A percentile compares a stretch with the other conserved stretches of the same genome.
phyloP scores from a whole-genome alignment of 2,888 invertebrate species.

The Muscina levida region DNA sequence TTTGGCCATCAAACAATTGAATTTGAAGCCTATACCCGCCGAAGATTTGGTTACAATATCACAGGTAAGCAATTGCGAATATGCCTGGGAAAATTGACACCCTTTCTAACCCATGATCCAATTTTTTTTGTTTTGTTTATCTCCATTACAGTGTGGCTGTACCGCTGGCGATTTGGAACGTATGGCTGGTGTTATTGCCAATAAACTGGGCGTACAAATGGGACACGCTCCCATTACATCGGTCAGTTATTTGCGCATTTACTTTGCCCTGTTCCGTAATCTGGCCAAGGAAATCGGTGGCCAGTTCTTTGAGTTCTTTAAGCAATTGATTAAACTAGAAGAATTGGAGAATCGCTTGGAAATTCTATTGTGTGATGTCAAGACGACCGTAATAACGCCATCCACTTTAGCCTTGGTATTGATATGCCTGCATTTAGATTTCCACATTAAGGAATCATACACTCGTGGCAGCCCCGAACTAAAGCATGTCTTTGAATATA shows the following conservation, averaged over 20 bases:
- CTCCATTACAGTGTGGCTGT: conserved; percentile 86
- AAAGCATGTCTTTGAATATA: conserved; percentile 85
- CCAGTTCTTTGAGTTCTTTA: conserved; percentile 81
- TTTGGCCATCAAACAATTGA: conserved; percentile 87
- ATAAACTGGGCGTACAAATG: conserved; percentile 86
- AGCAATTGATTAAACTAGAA: conserved; percentile 82
- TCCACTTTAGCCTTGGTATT: conserved; percentile 89
- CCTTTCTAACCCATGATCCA: not conserved
- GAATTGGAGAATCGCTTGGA: conserved; percentile 86
- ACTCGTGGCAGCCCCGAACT: conserved; percentile 81
- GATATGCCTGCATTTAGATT: conserved; percentile 86
- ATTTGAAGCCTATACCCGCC: conserved; percentile 82
- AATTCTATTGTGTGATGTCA: conserved; percentile 87
- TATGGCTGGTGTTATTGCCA: conserved; percentile 90
- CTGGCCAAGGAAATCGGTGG: conserved; percentile 82
- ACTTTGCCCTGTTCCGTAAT: conserved; percentile 83
- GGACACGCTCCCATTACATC: conserved; percentile 83
- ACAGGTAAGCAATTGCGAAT: conserved; percentile 73
- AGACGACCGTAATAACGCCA: conserved; percentile 87
- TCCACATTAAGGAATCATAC: conserved; percentile 80
- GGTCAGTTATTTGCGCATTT: conserved; percentile 86
- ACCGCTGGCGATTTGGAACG: conserved; percentile 91
- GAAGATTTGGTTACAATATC: conserved; percentile 85
- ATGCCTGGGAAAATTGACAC: too few relatives aligned
- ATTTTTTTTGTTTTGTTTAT: not conserved